Conservation (phyloP, 92 coral and sea anemone species). For the Porites divaricata region DNA sequence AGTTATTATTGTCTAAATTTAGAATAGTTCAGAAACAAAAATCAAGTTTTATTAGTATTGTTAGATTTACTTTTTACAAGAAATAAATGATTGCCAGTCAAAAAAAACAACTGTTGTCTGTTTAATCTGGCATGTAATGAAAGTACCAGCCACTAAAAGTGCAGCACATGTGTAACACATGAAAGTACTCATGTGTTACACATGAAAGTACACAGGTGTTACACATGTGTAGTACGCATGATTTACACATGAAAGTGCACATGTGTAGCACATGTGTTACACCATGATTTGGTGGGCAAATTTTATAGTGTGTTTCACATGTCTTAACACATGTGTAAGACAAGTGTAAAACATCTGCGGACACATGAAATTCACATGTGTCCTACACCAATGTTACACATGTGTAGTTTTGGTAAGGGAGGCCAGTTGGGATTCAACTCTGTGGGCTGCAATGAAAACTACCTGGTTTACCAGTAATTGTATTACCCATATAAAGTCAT, state of each 20-base stretch:
- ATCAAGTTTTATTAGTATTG: too few relatives aligned
- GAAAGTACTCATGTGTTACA: background rate
- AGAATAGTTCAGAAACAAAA: too few relatives aligned
- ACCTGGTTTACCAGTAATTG: too few relatives aligned
- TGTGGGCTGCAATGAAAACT: too few relatives aligned
- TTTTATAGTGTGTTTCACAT: conserved; percentile 21
- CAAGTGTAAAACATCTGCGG: background rate
- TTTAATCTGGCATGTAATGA: background rate
- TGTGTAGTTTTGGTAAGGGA: conserved; percentile 22
- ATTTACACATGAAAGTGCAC: background rate
- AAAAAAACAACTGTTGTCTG: background rate
- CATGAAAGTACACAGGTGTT: background rate
- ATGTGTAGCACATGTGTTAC: background rate
- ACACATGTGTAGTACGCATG: background rate
- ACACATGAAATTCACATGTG: conserved; percentile 9
- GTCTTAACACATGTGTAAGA: background rate
- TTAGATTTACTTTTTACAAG: too few relatives aligned
- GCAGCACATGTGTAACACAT: background rate
- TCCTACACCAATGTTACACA: background rate
- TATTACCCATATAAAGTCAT: too few relatives aligned
- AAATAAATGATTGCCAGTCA: too few relatives aligned
- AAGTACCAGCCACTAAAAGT: background rate
- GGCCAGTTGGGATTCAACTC: too few relatives aligned
- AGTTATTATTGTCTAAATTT: too few relatives aligned
- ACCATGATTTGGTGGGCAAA: conserved; percentile 14